phyloP scores from a whole-genome alignment of 1,140 invertebrate genomes.

The Hylaeus anthracinus region DNA sequence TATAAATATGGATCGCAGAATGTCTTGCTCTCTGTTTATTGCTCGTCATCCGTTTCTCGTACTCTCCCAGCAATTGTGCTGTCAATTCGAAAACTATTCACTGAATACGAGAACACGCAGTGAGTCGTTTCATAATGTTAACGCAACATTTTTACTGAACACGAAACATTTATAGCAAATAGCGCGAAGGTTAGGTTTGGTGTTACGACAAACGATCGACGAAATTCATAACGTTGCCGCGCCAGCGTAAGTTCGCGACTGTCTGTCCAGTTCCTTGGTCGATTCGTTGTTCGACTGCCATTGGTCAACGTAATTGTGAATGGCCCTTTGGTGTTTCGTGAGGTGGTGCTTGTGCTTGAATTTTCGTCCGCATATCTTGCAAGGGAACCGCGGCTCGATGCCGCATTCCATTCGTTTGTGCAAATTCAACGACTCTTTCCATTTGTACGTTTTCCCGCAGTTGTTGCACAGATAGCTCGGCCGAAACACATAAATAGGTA shows the following conservation, averaged over 20 bases:
- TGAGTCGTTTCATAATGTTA: too few relatives aligned
- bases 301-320: slow-evolving; percentile 60
- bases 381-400: slow-evolving; percentile 77
- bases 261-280: neutral
- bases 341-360: slow-evolving; percentile 78
- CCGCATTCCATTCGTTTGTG: slow-evolving; percentile 78
- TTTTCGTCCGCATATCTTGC: slow-evolving; percentile 77
- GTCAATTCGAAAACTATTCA: too few relatives aligned
- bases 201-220: neutral
- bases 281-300: neutral
- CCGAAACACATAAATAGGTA: slow-evolving; percentile 36
- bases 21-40: slow-evolving; percentile 10
- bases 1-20: neutral
- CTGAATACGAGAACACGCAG: too few relatives aligned
- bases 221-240: neutral
- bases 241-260: neutral
- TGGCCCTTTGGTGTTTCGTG: slow-evolving; percentile 69
- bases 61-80: too few relatives aligned
- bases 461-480: slow-evolving; percentile 78
- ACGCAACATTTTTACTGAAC: too few relatives aligned
- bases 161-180: too few relatives aligned
- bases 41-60: neutral
- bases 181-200: neutral
- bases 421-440: slow-evolving; percentile 82
- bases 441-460: slow-evolving; percentile 83